Percentiles rank a stretch among this genome's conserved stretches.
Evolutionary conservation across 2,888 invertebrate species (phyloP).

Genomic region (Andrena fulva): DNA sequence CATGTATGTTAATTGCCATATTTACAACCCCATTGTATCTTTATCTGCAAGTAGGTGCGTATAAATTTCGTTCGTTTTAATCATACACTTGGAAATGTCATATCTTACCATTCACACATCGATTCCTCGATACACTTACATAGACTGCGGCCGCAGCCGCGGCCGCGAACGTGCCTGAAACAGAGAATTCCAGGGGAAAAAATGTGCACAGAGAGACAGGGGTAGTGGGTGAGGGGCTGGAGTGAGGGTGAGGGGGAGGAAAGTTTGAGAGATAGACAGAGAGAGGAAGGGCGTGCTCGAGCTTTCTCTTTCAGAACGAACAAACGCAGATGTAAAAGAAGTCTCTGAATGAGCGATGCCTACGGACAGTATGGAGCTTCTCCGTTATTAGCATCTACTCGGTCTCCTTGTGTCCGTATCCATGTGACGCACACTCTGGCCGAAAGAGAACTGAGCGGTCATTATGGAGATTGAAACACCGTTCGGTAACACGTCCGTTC

Average conservation of each 20-base stretch:
- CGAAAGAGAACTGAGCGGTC: constrained; percentile 75
- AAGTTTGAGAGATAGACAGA: not conserved
- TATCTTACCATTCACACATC: no score
- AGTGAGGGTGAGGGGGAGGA: not conserved
- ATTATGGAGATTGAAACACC: constrained; percentile 82
- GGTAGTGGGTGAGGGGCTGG: not conserved
- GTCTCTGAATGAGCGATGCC: constrained; percentile 74
- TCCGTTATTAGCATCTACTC: constrained; percentile 81
- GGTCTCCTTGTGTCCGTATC: constrained; percentile 60
- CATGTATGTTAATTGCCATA: no score
- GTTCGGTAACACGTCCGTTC: constrained; percentile 72
- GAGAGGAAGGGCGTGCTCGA: constrained; percentile 18
- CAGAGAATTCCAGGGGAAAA: constrained; percentile 22
- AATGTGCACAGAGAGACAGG: constrained; percentile 2
- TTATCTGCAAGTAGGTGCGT: no score
- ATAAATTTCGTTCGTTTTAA: no score
- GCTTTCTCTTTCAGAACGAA: constrained; percentile 66
- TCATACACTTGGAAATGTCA: no score
- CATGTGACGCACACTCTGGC: constrained; percentile 54
- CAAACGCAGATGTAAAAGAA: constrained; percentile 78
- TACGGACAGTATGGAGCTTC: constrained; percentile 77
- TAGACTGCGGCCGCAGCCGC: not conserved
- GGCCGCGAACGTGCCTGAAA: constrained; percentile 10
- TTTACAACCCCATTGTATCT: no score
- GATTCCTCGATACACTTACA: no score